Evolutionary conservation across 1,140 invertebrate genomes (phyloP), one percentile per base, ranked within the genome.

Genomic region (Limonius californicus): DNA sequence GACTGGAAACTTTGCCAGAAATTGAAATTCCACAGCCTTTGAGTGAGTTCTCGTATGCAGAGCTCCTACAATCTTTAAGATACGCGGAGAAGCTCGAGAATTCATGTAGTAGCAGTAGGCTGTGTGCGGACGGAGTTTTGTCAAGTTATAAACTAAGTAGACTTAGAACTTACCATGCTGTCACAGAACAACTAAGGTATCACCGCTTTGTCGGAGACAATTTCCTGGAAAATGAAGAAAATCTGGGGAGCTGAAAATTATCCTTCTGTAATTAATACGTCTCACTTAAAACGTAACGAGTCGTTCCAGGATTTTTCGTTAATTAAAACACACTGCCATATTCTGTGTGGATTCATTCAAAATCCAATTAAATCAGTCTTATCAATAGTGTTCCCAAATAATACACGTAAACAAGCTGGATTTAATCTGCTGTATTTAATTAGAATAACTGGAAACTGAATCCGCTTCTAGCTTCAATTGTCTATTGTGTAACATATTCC

Each of bases 11-110:
- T 63, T 63, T 62, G 65, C 59, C 57, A 66, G 65, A 63, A 66
- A 66, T 66, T 66, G 65, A 60, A 66, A 66, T 66, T 66, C 65
- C 60, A 32, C 61, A 30, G 61, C 61, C 65, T 66, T 66, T 66
- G 64, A 62, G 64, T 32, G 53, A 62, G 47, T 57, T 57, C 64
- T 63, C 65, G 59, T 54, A 63, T 61, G 39, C 53, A 61, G 50
- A 30, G 19, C 32, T 61, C 50, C 39, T 45, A 20, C 42, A 60
- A 55, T 63, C 53, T 56, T 59, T 60, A 59, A 63, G 43, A 57
- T 30, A 56, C 35, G 54, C 55, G 30, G 59, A 61, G 61, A 54
- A 56, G 15, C 15, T 39, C 59, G 57, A 27, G 23, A 62, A 66
- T 66, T 66, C 64, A 43, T 63, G 62, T 63, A 63, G 54, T 55